Conservation (phyloP, 2,797 vertebrate species). For the Benthosema pterotum region DNA sequence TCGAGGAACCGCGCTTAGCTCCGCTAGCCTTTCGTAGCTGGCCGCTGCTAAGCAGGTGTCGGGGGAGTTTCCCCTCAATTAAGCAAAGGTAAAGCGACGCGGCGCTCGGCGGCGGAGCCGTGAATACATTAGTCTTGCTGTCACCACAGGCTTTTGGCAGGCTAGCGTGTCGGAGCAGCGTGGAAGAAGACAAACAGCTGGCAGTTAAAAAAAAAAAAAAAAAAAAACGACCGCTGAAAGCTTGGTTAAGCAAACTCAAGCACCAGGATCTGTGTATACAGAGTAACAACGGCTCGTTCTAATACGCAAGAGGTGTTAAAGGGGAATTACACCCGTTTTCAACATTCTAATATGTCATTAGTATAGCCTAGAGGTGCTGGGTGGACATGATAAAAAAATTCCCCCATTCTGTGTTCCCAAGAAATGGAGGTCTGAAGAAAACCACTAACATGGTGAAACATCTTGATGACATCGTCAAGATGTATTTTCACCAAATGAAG, state of each 20-base stretch:
- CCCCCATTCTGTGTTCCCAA: too few relatives aligned
- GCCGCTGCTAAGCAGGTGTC: conserved; percentile 76
- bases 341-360: too few relatives aligned
- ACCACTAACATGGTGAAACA: too few relatives aligned
- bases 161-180: conserved; percentile 39
- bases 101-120: conserved; percentile 63
- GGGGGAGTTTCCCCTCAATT: conserved; percentile 84
- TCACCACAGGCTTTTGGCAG: conserved; percentile 55
- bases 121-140: conserved; percentile 79
- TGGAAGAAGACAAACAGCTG: conserved; percentile 63
- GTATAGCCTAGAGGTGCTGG: too few relatives aligned
- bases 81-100: conserved; percentile 83
- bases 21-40: conserved; percentile 48
- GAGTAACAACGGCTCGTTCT: conserved; percentile 12
- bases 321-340: too few relatives aligned
- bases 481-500: too few relatives aligned
- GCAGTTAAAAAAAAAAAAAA: too few relatives aligned
- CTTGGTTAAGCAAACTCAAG: conserved; percentile 43
- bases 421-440: too few relatives aligned
- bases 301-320: background rate
- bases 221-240: conserved; percentile 20
- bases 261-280: conserved; percentile 1
- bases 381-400: too few relatives aligned
- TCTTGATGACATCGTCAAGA: too few relatives aligned
- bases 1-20: conserved; percentile 57